Evolutionary conservation across 2,888 invertebrate genomes (phyloP), one percentile per base, ranked within the genome.

Genomic region (Ophonus ardosiacus): DNA sequence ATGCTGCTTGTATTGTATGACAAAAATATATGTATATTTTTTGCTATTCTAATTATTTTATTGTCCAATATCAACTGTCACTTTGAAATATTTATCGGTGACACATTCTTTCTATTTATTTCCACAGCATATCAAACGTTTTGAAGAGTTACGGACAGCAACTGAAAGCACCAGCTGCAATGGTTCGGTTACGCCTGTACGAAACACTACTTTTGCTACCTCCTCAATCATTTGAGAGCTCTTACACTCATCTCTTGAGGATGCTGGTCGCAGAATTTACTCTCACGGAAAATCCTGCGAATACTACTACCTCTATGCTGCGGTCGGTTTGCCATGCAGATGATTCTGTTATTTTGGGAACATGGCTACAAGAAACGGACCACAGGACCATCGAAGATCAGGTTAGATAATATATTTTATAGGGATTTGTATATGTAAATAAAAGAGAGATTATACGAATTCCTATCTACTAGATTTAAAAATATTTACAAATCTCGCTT

Each of bases 331-430:
- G 98, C 88, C 97, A 97, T 90, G 95, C 96, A 7, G 97, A 97
- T 89, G 97, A 97, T 91, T 97, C 98, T 0, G 97, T 98, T 61
- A 95, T 99, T 83, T 92, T 99, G 51, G 98, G 98, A 10, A 97
- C 98, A 78, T 98, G 98, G 97, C 93, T 98, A 59, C 97, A 98
- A 90, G 98, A 99, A 90, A 98, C 98, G 0, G 98, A 99, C 91
- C 98, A 99, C 91, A 96, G 97, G 86, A 96, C 96, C 71, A 98
- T 99, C 87, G 99, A 99, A 92, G 98, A 99, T 92, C 99, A 99
- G 95, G 98, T 98, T 63, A 40, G 80, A 18, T 8, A 21, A 7
- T 13, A 31, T 80, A 15, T 10, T 74, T 31, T 63, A 18, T 24
- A 63, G 4, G 63, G 63, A 24, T 18, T 63, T 24, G 63, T 5